A percentile compares a stretch with the other conserved stretches of the same genome.
Evolutionary conservation across 2,797 vertebrate species (phyloP).

Genomic region (Schizopygopsis pylzovi): DNA sequence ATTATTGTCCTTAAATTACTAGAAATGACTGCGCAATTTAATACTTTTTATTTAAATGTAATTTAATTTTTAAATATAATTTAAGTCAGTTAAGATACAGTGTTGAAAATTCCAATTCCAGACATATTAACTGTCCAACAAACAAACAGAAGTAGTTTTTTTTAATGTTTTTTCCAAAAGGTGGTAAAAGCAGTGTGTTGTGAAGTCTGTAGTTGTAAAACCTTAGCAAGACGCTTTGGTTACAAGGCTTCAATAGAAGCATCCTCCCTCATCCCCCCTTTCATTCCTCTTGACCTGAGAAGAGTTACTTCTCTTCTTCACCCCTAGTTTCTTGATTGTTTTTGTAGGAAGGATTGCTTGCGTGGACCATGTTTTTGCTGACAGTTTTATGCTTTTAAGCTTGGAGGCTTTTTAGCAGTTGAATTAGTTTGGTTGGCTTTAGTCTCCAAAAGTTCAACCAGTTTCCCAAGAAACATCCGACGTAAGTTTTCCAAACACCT

Average conservation of each 20-base stretch:
- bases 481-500: constrained; percentile 28
- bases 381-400: constrained; percentile 53
- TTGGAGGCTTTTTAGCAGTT: constrained; percentile 14
- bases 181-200: constrained; percentile 57
- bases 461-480: constrained; percentile 30
- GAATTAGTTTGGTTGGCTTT: constrained; percentile 35
- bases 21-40: not conserved
- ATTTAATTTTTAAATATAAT: not conserved
- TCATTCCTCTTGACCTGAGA: constrained; percentile 55
- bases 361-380: constrained; percentile 55
- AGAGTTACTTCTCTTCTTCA: constrained; percentile 66
- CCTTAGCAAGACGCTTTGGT: constrained; percentile 43
- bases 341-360: constrained; percentile 32
- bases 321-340: constrained; percentile 56
- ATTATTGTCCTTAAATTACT: constrained; percentile 4
- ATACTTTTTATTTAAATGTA: no score
- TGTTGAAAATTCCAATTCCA: constrained; percentile 33
- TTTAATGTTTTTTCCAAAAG: constrained; percentile 63
- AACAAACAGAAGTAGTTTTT: constrained; percentile 49
- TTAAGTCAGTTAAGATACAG: not conserved
- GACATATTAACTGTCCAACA: constrained; percentile 49
- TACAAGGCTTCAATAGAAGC: constrained; percentile 62
- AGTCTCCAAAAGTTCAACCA: constrained; percentile 12
- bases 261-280: constrained; percentile 45
- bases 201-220: constrained; percentile 53